Conservation (phyloP, 2,113 vertebrate species). For the Rhinolophus ferrumequinum region DNA sequence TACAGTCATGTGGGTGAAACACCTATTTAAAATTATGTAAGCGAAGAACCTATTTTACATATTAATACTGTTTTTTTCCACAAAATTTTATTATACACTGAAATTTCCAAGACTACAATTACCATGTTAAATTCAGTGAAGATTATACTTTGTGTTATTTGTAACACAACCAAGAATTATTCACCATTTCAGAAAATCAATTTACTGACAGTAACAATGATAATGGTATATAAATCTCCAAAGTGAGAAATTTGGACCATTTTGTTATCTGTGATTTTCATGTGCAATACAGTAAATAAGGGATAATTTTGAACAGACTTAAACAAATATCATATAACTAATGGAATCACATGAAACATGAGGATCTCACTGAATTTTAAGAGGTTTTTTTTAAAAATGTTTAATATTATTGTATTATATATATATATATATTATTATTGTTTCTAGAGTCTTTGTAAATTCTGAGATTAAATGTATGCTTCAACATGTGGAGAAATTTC, state of each 20-base stretch:
- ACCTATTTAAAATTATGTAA: background rate
- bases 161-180: background rate
- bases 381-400: background rate
- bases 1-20: background rate
- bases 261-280: background rate
- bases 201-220: background rate
- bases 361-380: background rate
- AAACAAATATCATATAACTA: background rate
- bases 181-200: conserved; percentile 6
- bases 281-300: background rate
- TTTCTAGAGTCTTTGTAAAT: background rate
- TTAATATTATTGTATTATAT: background rate
- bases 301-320: background rate
- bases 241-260: background rate
- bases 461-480: background rate
- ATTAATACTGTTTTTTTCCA: background rate
- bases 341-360: background rate
- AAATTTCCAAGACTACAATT: background rate
- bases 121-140: background rate
- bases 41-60: background rate
- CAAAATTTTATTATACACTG: background rate
- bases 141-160: background rate
- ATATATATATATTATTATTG: background rate
- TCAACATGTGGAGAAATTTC: background rate
- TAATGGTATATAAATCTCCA: background rate